Evolutionary conservation across 2,797 vertebrate species (phyloP).

Genomic region (Aldrovandia affinis): DNA sequence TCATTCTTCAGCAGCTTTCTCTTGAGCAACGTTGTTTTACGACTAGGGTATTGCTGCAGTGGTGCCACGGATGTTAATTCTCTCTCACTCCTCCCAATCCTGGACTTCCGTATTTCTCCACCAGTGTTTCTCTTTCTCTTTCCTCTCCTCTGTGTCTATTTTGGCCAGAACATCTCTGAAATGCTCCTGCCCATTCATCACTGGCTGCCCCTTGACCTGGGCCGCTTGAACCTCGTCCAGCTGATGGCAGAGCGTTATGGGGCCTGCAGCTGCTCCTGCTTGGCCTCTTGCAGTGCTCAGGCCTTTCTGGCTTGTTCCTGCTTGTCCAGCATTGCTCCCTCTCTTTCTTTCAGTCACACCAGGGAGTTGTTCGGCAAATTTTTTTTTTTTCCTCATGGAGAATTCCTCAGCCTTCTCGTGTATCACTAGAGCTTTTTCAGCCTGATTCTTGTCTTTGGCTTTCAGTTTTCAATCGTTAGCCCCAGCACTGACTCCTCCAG

Average conservation of each 20-base stretch:
- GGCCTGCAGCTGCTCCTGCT: not conserved
- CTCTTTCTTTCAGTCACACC: not conserved
- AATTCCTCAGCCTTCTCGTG: not conserved
- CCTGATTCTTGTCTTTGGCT: too few species aligned
- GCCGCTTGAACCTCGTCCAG: not conserved
- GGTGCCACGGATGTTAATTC: not conserved
- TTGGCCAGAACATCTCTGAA: not conserved
- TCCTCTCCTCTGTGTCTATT: not conserved
- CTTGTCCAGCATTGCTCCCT: not conserved
- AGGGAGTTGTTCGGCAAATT: too few species aligned
- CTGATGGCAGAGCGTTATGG: not conserved
- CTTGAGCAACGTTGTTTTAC: not conserved
- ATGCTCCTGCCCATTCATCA: not conserved
- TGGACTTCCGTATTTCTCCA: not conserved
- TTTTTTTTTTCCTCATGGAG: not conserved
- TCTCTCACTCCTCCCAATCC: not conserved
- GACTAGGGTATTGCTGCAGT: not conserved
- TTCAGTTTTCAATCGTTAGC: too few species aligned
- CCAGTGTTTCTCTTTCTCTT: not conserved
- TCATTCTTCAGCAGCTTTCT: not conserved
- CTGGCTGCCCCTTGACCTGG: not conserved
- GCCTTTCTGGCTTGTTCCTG: not conserved
- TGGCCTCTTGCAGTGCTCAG: not conserved
- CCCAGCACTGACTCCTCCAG: too few species aligned
- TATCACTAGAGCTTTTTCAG: not conserved